Base-by-base conservation (phyloP, 2,888 invertebrate genomes). In the Cheilosia urbana region DNA sequence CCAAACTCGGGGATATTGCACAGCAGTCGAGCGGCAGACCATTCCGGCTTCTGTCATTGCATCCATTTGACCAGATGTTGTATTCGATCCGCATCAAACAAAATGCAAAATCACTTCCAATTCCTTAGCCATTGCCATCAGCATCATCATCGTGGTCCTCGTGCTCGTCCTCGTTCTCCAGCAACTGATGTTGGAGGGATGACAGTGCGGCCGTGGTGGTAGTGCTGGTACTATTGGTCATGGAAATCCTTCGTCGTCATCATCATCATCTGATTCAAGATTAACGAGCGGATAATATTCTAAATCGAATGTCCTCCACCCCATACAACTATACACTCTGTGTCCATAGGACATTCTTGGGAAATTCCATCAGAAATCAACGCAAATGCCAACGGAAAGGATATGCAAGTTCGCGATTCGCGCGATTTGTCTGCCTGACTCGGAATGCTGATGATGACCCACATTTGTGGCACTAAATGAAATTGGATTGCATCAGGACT, bases 251-350 rank as follows among this genome's bases (percentile, higher is more conserved):
- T 66, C 27, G 7, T 47, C 51, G 19, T 21, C 65, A 71, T 75
- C 57, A 69, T 85, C 71, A 62, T 81, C 81, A 65, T 75, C 19
- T 37, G 76, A 81, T 81, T 81, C 37, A 72, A 76, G 81, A 85
- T 85, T 85, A 81, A 85, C 76, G 85, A 85, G 81, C 81, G 85
- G 68, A 85, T 85, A 77, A 85, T 85, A 81, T 85, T 85, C 85
- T 68, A 72, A 68, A 77, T 72, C 66, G 76, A 75, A 58, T 73
- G 57, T 37, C 47, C 34, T 30, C 63, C 27, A 15, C 60, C n/a
- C n/a, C 21, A 2, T 27, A 2, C 47, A 11, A 62, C 24, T 34
- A 9, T 9, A 1, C 13, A 11, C 27, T 27, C 53, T 45, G 45
- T 49, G 27, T 65, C 53, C 37, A 19, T 9, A 65, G 65, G 81